Conservation (phyloP, 2,113 vertebrate genomes). For the Theristicus caerulescens region DNA sequence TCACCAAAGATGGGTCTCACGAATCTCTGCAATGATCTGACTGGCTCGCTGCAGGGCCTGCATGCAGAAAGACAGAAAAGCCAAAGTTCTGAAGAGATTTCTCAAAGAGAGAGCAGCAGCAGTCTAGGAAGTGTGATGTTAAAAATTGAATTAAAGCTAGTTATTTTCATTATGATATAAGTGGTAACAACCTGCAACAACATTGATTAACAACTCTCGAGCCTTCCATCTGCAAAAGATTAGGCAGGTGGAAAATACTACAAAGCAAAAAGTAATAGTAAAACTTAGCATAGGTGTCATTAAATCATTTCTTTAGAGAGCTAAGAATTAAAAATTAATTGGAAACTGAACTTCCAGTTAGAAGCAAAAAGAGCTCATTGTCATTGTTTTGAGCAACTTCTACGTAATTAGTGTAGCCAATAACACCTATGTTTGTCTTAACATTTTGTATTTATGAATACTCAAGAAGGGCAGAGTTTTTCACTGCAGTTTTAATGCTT, state of each 20-base stretch:
- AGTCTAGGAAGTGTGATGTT: neutral
- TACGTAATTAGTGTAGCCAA: neutral
- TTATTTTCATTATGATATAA: neutral
- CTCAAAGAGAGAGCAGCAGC: neutral
- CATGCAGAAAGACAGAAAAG: neutral
- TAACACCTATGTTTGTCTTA: neutral
- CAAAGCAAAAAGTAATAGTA: neutral
- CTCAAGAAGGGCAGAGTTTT: neutral
- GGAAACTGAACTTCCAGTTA: neutral
- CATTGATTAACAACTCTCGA: neutral
- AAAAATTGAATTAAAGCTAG: neutral
- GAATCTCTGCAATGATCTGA: constrained; percentile 97
- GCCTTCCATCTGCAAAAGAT: neutral
- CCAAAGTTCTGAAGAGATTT: neutral
- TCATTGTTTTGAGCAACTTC: neutral
- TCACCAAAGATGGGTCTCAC: constrained; percentile 99
- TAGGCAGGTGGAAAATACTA: neutral
- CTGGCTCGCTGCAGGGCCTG: constrained; percentile 97
- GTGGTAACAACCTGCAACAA: neutral
- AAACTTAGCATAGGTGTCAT: neutral
- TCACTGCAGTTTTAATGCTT: neutral
- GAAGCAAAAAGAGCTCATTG: neutral
- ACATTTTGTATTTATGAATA: neutral
- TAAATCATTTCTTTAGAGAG: neutral
- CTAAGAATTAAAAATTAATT: neutral